These are phyloP conservation scores for Sula dactylatra DNA, from an alignment of 2,113 vertebrate species.

Conservation along the genomic window DNA sequence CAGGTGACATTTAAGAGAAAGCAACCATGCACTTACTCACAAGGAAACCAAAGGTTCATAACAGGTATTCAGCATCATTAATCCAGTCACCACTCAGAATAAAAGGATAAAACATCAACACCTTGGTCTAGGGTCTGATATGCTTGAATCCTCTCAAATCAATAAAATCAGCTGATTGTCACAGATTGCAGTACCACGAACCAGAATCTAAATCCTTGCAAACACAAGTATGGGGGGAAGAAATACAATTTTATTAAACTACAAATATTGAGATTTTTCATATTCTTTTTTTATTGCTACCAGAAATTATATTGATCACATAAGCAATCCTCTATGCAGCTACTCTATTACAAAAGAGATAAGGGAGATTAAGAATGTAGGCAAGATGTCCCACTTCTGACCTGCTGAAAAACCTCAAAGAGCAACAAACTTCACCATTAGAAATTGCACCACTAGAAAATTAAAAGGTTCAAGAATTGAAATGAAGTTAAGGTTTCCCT, in stretches of 20 bases:
- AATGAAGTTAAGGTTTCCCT: neutral
- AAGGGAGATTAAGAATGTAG: neutral
- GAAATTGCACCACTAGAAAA: neutral
- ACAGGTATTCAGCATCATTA: neutral
- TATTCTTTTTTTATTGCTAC: neutral
- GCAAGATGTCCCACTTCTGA: neutral
- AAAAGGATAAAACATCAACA: neutral
- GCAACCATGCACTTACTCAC: neutral
- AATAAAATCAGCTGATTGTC: neutral
- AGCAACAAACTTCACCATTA: neutral
- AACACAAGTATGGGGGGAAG: neutral
- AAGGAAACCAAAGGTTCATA: neutral
- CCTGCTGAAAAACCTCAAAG: neutral
- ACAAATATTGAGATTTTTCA: neutral
- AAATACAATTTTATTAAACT: neutral
- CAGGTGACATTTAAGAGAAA: neutral
- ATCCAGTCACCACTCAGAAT: neutral
- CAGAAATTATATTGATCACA: neutral
- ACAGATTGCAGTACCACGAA: neutral
- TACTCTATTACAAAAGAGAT: neutral
- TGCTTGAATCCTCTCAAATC: neutral
- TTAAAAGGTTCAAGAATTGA: neutral
- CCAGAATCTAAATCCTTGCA: neutral
- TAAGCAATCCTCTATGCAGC: neutral
- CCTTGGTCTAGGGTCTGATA: neutral